Conservation (phyloP, 2,113 vertebrate species). For the Theristicus caerulescens region DNA sequence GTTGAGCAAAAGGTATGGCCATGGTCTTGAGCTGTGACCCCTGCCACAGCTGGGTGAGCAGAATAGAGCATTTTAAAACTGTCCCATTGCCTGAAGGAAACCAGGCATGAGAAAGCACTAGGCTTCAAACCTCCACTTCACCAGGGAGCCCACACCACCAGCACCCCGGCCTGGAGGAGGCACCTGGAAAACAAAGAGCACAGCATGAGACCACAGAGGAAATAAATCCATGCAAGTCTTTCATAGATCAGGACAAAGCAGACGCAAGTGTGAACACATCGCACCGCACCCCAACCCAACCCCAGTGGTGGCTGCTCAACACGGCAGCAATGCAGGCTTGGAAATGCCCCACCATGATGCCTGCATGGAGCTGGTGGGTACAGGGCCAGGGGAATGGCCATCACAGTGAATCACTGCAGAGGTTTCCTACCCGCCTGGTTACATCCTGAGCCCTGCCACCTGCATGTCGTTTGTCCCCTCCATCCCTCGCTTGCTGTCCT, state of each 20-base stretch:
- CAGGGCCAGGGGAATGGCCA: fast-evolving
- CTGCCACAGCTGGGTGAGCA: not conserved
- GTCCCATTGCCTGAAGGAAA: not conserved
- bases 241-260: fast-evolving
- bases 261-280: not conserved
- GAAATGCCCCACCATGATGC: not conserved
- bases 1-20: not conserved
- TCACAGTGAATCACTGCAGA: not conserved
- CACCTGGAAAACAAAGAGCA: not conserved
- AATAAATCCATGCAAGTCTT: not conserved
- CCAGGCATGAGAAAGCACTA: not conserved
- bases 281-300: fast-evolving
- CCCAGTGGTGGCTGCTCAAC: not conserved
- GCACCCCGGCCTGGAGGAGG: not conserved
- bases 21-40: not conserved
- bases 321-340: fast-evolving
- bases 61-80: not conserved
- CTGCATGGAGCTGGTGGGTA: not conserved
- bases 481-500: not conserved
- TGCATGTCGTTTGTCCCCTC: not conserved
- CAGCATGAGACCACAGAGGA: not conserved
- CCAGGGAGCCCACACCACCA: not conserved
- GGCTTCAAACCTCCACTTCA: not conserved
- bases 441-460: not conserved
- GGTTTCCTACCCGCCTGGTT: not conserved